Percentiles rank a stretch among this genome's conserved stretches.
These are phyloP conservation scores for Drosophila neocordata DNA, from an alignment of 1,140 invertebrate genomes.

Conservation along the genomic window DNA sequence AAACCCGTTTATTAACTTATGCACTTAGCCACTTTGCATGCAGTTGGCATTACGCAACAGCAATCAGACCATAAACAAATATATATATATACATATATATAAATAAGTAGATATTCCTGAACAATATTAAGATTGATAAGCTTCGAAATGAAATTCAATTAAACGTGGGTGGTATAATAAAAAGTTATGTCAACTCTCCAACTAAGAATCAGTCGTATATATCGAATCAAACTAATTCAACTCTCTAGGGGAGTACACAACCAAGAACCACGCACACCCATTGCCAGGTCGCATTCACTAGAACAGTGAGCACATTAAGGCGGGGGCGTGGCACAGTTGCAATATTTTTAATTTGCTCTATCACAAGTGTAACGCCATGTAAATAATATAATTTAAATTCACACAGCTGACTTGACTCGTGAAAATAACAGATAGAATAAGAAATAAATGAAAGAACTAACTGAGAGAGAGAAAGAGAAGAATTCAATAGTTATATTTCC, in stretches of 20 bases:
- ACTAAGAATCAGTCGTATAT: conserved; percentile 66
- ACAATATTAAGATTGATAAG: conserved; percentile 28
- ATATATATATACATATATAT: not conserved
- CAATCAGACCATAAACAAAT: conserved; percentile 39
- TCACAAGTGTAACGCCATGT: conserved; percentile 82
- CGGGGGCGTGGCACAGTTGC: conserved; percentile 61
- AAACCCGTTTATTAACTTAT: conserved; percentile 44
- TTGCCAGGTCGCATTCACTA: conserved; percentile 64
- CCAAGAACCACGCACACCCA: conserved; percentile 55
- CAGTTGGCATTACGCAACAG: conserved; percentile 42
- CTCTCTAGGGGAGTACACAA: conserved; percentile 77
- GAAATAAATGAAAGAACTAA: too few relatives aligned
- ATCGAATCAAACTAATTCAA: conserved; percentile 55
- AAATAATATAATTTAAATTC: conserved; percentile 62
- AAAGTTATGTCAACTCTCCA: conserved; percentile 72
- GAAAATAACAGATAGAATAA: conserved; percentile 31
- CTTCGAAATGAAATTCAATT: not conserved
- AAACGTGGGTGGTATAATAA: not conserved
- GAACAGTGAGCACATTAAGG: conserved; percentile 73
- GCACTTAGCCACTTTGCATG: conserved; percentile 50
- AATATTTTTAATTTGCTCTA: conserved; percentile 62
- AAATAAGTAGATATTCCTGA: not conserved
- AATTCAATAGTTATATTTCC: too few relatives aligned
- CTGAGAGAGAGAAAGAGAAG: too few relatives aligned
- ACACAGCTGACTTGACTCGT: conserved; percentile 81